Evolutionary conservation across 2,797 vertebrate species (phyloP).

Genomic region (Pachyuromys duprasi): DNA sequence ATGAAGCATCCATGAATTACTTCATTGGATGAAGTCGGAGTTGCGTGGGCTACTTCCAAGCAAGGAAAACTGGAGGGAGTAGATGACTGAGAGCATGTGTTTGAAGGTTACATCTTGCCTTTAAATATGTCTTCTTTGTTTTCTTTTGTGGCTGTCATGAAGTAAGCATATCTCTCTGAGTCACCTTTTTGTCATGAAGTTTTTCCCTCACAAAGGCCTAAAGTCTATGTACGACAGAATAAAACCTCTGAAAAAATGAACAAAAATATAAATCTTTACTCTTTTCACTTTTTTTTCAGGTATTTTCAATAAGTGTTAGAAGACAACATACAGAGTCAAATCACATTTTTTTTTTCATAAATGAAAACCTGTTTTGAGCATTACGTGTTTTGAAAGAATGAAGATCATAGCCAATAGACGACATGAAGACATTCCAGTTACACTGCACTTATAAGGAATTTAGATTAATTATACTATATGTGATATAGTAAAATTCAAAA

Average conservation of each 20-base stretch:
- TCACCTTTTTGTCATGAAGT: background rate
- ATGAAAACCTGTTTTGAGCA: background rate
- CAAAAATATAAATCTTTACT: background rate
- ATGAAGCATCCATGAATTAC: background rate
- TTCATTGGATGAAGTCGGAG: background rate
- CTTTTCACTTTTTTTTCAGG: background rate
- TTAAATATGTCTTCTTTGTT: background rate
- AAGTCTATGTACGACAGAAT: background rate
- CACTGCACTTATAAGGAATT: background rate
- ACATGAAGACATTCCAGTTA: fast-evolving
- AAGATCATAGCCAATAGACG: background rate
- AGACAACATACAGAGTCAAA: background rate
- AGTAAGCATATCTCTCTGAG: background rate
- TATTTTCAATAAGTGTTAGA: background rate
- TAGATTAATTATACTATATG: background rate
- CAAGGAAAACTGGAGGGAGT: background rate
- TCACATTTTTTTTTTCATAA: background rate
- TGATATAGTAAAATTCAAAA: background rate
- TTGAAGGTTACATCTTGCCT: background rate
- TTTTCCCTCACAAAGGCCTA: background rate
- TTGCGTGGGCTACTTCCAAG: background rate
- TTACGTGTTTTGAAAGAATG: background rate
- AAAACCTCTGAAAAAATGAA: background rate
- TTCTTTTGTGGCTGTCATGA: background rate
- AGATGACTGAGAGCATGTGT: background rate